phyloP scores from a whole-genome alignment of 2,797 vertebrate species.

The Pangasius sanitwongsei region DNA sequence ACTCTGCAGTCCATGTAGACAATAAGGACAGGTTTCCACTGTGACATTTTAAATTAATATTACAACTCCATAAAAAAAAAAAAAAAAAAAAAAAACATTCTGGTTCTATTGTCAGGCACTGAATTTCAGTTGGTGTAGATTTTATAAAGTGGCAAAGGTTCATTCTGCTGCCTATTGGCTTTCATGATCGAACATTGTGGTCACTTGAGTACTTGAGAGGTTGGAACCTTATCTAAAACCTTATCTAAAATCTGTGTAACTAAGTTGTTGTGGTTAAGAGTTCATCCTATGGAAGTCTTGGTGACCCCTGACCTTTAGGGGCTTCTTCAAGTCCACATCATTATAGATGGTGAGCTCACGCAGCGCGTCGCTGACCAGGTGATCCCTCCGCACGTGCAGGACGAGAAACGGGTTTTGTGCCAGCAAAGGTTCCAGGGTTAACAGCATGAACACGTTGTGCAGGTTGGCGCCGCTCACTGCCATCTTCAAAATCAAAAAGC shows the following conservation, averaged over 20 bases:
- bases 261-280: no score
- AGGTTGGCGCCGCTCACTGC: conserved; percentile 94
- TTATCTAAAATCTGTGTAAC: neutral
- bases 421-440: conserved; percentile 93
- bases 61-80: no score
- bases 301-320: conserved; percentile 84
- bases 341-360: conserved; percentile 94
- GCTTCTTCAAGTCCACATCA: conserved; percentile 95
- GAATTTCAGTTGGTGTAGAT: neutral
- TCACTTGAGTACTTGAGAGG: neutral
- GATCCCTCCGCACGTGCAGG: conserved; percentile 90
- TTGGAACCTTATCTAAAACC: neutral
- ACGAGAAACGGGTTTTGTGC: conserved; percentile 94
- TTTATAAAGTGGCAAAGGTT: neutral
- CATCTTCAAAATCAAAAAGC: conserved; percentile 75
- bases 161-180: neutral
- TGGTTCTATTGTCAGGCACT: neutral
- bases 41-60: no score
- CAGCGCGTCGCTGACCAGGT: conserved; percentile 92
- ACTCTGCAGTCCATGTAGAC: no score
- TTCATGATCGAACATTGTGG: neutral
- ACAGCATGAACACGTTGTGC: conserved; percentile 97
- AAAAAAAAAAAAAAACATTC: no score
- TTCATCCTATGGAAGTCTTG: neutral
- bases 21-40: no score